Base-by-base conservation (phyloP, 2,113 vertebrate species). In the Maccullochella peelii region DNA sequence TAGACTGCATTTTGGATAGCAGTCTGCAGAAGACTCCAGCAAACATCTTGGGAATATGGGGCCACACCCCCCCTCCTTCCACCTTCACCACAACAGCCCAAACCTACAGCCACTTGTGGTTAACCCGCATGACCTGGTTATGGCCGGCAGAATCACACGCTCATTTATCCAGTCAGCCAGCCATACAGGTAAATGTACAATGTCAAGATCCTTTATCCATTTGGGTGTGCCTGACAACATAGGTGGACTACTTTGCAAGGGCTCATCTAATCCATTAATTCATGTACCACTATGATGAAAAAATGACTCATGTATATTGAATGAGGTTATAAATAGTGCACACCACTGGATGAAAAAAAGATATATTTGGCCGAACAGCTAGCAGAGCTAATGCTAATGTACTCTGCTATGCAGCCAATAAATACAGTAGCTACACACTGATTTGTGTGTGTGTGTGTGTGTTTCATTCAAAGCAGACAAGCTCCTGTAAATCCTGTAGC, bases 251-350 rank as follows among this genome's bases (percentile, higher is more conserved):
- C 70, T 86, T 66, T 52, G 50, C 44, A 44, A 73, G 74, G 81
- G 40, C 80, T 73, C 12, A 18, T 80, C 75, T 77, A 77, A 88
- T 89, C 79, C 88, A 88, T 90, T 82, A 89, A 92, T 90, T 91
- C 89, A 91, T 90, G 85, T 88, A 79, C 65, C 84, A 83, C 89
- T 82, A 75, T 75, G 85, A 88, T 77, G 86, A 80, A 86, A 92
- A 92, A 91, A 88, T 79, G 68, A 15, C 82, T 92, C 84, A 91
- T 95, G 85, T 79, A 92, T 93, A 90, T 83, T 94, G 79, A 94
- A 94, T 94, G 91, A 94, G 87, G 88, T 86, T 94, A 94, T 89
- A 94, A 93, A 95, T 92, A 93, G 92, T 88, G 86, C 86, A 88
- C 77, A 73, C 71, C 68, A 61, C 44, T 81, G 86, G 82, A 74